Percentiles rank a stretch among this genome's conserved stretches.
phyloP scores from a whole-genome alignment of 2,888 invertebrate species.

The Neuroscelio doddi region DNA sequence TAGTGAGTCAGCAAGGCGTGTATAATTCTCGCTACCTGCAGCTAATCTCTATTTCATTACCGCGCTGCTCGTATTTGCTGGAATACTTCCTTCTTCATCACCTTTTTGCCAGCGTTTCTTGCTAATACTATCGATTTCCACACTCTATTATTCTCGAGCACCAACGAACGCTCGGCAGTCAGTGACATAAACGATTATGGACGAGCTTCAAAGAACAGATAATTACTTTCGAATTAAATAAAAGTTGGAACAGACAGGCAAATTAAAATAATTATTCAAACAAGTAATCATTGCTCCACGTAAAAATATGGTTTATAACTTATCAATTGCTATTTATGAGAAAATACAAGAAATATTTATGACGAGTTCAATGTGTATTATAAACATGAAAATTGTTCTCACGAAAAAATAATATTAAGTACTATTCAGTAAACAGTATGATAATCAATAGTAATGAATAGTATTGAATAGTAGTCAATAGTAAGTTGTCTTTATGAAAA shows the following conservation, averaged over 20 bases:
- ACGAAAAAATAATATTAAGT: no score
- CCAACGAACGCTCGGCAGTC: not conserved
- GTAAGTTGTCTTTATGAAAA: no score
- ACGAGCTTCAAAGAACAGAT: slow-evolving; percentile 1
- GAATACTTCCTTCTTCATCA: slow-evolving; percentile 2
- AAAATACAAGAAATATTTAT: no score
- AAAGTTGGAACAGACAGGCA: not conserved
- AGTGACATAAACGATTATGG: slow-evolving; percentile 1
- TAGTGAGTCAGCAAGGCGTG: slow-evolving; percentile 13
- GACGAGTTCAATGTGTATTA: no score
- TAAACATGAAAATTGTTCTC: no score
- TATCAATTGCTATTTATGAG: no score
- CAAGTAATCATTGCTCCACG: no score
- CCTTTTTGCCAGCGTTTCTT: slow-evolving; percentile 5
- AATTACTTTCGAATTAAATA: slow-evolving; percentile 6
- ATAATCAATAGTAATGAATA: no score
- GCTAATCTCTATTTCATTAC: slow-evolving; percentile 12
- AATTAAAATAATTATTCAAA: no score
- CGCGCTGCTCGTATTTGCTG: not conserved
- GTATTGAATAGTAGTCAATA: no score
- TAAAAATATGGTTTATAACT: no score
- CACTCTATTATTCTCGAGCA: slow-evolving; percentile 4
- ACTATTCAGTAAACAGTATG: no score
- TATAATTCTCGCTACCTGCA: slow-evolving; percentile 6
- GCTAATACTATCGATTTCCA: slow-evolving; percentile 1